A percentile compares a stretch with the other conserved stretches of the same genome.
These are phyloP conservation scores for Zeus faber DNA, from an alignment of 2,113 vertebrate species.

Conservation along the genomic window DNA sequence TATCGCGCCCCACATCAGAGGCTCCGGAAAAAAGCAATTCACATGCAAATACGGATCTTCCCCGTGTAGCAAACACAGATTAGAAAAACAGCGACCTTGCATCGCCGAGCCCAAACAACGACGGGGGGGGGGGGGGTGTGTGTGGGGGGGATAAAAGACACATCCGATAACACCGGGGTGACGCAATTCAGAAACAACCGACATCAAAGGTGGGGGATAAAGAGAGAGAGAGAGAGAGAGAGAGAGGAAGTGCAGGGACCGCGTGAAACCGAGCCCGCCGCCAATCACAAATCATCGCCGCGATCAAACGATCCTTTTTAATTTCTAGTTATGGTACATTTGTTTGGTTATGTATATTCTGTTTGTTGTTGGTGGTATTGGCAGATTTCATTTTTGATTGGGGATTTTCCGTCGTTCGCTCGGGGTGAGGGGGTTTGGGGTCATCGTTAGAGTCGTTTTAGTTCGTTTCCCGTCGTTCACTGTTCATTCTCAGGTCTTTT, in stretches of 20 bases:
- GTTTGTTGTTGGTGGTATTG: no score
- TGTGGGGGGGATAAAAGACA: slow-evolving; percentile 7
- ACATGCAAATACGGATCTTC: slow-evolving; percentile 59
- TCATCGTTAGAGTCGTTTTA: no score
- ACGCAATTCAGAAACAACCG: slow-evolving; percentile 36
- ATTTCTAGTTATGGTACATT: not conserved
- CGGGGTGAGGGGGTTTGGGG: no score
- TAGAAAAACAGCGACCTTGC: slow-evolving; percentile 54
- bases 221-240: no score
- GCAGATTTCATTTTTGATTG: no score
- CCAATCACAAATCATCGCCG: slow-evolving; percentile 40
- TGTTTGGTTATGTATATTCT: not conserved
- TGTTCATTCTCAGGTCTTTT: no score
- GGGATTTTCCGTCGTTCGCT: no score
- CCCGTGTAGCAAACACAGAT: slow-evolving; percentile 44
- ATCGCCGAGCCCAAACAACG: slow-evolving; percentile 50
- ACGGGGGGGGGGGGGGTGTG: not conserved
- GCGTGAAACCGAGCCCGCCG: slow-evolving; percentile 33
- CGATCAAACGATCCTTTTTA: no score
- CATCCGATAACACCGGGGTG: slow-evolving; percentile 48
- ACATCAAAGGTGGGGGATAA: not conserved
- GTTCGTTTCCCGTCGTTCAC: no score
- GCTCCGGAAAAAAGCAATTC: slow-evolving; percentile 59
- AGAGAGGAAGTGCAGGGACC: no score
- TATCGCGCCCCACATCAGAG: slow-evolving; percentile 53